Evolutionary conservation across 2,797 vertebrate species (phyloP), one percentile per base, ranked within the genome.

Genomic region (Ctenopoma multispine): DNA sequence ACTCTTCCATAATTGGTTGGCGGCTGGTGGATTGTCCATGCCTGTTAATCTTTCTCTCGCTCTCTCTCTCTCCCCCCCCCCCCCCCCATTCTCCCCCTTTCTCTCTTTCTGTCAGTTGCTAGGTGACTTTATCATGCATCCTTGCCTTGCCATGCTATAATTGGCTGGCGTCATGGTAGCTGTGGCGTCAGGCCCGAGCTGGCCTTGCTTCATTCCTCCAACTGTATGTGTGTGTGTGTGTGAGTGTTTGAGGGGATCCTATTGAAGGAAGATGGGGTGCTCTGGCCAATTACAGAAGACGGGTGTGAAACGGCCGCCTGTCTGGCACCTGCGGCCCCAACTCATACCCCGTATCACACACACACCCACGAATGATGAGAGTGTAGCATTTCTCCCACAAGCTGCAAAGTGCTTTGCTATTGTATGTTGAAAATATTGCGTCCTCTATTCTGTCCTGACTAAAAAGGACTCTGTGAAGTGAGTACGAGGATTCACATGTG

Each of bases 141-240:
- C 83, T 47, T 82, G 87, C 88, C 71, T 92, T 89, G 85, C 91
- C 84, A 88, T 89, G 93, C 89, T 92, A 89, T 96, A 95, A 96
- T 95, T 96, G 95, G 94, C 94, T 94, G 89, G 82, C 92, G 90
- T 92, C 94, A 92, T 74, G 92, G 93, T 91, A 95, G 94, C 95
- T 91, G 93, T 72, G 89, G 89, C 75, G 93, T 93, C 93, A 91
- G 77, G 86, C 90, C 91, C 90, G 88, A 94, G 91, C 93, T 84
- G 84, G 85, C 87, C 83, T 93, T 92, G 92, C 92, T 27, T 83
- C 92, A 93, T 93, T 92, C 91, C 94, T 63, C 69, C 46, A 62
- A 77, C 73, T 63, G 49, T 80, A 62, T 74, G 64, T 79, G 59
- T 84, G 69, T 21, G 34, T 61, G 50, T 68, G 63, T 64, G 58